Evolutionary conservation across 2,797 vertebrate genomes (phyloP), one percentile per base, ranked within the genome.

Genomic region (Notolabrus celidotus): DNA sequence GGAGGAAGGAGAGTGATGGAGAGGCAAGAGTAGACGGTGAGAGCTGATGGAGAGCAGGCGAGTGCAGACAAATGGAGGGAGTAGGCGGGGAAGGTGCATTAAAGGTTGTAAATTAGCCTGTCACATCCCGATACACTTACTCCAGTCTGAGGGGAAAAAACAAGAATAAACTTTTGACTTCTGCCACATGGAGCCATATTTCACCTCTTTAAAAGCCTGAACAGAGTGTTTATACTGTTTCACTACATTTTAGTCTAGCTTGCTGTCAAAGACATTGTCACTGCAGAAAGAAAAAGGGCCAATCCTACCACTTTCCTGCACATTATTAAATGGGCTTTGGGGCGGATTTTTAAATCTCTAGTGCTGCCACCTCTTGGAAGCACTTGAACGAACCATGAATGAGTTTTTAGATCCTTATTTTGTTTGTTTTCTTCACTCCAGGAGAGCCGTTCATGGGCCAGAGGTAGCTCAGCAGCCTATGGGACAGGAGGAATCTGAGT

Each of bases 401-500:
- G 6, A 53, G 22, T 25, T 42, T 16, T 42, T 15, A 42, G 31
- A 34, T 38, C 2, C 4, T 12, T 14, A 27, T n/a, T 10, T n/a
- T n/a, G 12, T 49, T 29, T 59, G 0, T 12, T 14, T 76, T 51
- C 45, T 15, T 16, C 15, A 0, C 36, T 62, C 19, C 67, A 94
- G 93, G 78, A 78, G 75, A 76, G 92, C 90, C 4, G 20, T 93
- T 31, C 83, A 90, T 0, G 88, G 65, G 0, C 82, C 87, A 16
- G 91, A 89, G 20, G 64, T 16, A 7, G 25, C 49, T 0, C 78
- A 71, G 51, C 80, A 72, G 68, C 67, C 69, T 59, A 87, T 86
- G 71, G 92, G 89, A 60, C 92, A 88, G 63, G 93, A 94, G 31
- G 92, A 92, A 51, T 89, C 90, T 0, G 92, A 91, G 36, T 53